Conservation (phyloP, 2,113 vertebrate genomes). For the Rhizomys pruinosus region DNA sequence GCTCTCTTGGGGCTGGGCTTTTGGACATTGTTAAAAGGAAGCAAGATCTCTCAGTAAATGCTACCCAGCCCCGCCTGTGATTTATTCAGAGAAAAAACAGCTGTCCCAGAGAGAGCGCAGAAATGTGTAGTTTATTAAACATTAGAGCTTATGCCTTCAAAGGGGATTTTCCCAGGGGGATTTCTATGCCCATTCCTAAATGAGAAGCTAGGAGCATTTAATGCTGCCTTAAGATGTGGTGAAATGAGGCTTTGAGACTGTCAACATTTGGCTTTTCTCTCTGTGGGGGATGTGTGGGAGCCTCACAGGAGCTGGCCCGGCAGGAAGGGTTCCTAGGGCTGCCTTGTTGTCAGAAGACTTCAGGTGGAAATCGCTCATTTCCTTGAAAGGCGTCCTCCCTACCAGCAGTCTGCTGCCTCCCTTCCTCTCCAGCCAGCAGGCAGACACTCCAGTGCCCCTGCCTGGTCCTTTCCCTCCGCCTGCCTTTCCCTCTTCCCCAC, state of each 20-base stretch:
- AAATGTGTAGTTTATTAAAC: constrained; percentile 48
- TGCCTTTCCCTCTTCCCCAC: rapidly evolving
- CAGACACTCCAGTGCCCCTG: background rate
- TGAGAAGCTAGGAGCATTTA: constrained; percentile 54
- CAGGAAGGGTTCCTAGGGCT: background rate
- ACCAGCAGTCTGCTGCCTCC: background rate
- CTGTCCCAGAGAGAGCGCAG: background rate
- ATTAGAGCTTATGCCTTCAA: constrained; percentile 55
- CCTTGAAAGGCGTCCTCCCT: background rate
- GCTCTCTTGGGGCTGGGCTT: background rate
- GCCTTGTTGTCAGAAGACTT: background rate
- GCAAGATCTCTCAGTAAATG: constrained; percentile 22
- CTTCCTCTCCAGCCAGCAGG: background rate
- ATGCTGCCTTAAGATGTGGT: constrained; percentile 13
- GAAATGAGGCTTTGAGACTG: constrained; percentile 29
- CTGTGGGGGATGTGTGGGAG: background rate
- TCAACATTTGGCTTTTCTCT: constrained; percentile 12
- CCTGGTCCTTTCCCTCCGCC: background rate
- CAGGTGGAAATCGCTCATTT: background rate
- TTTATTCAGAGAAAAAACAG: constrained; percentile 55
- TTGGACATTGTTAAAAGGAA: background rate
- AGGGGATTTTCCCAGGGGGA: constrained; percentile 42
- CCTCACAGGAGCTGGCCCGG: background rate
- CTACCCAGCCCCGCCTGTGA: background rate
- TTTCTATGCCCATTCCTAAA: constrained; percentile 15